Base-by-base conservation (phyloP, 2,797 vertebrate species). In the Morelia viridis region DNA sequence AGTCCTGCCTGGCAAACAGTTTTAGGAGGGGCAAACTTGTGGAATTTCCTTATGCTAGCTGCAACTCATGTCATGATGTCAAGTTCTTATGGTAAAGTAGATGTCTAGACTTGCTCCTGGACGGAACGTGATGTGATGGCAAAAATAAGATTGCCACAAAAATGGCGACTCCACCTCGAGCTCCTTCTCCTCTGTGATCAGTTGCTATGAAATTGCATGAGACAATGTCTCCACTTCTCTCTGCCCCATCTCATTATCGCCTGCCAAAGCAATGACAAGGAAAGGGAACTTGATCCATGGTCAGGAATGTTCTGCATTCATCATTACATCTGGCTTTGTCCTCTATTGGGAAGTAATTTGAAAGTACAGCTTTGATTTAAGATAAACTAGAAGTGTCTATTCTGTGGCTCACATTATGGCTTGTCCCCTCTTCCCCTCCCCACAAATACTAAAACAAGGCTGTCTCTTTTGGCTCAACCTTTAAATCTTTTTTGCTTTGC, bases 401-500 rank as follows among this genome's bases (percentile, higher is more conserved):
- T 80, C 89, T 91, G 88, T 31, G 84, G 6, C 31, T 91, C 80
- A 61, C 61, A n/a, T 88, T 46, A 90, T 57, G 0, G 0, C 8
- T 50, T 35, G 91, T 80, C 91, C 57, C 31, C 58, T 56, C 17
- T 87, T 17, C 88, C 11, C 53, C 60, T 6, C 26, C 26, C 2
- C 11, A 92, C 24, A 91, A 87, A 57, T 58, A 0, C 6, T 89
- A 53, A 94, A 95, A 80, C 24, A 80, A 6, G 64, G 26, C 76
- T 53, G 85, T 31, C 92, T 93, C 76, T 6, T 68, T 86, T 92
- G 41, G 22, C 90, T 89, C 46, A 90, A 90, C 92, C 22, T 92
- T 53, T 92, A 92, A 95, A 94, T 13, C 6, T 94, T 92, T 80
- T 85, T 84, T 85, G 56, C 57, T 94, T 94, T 95, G 92, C 91